Base-by-base conservation (phyloP, 2,113 vertebrate genomes). In the Phodopus roborovskii region DNA sequence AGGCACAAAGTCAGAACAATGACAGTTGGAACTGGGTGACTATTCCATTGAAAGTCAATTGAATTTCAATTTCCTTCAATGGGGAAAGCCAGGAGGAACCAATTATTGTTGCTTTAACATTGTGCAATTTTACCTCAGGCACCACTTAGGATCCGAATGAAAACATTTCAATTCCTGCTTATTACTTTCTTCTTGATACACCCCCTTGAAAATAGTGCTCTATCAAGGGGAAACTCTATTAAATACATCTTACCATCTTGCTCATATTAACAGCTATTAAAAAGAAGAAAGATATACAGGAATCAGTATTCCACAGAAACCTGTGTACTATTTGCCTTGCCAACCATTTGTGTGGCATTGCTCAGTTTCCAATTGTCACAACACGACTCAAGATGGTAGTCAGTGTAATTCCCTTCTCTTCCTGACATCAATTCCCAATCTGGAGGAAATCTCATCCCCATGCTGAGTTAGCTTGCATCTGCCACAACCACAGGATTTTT, bases 41-140 rank as follows among this genome's bases (percentile, higher is more conserved):
- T 98, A 97, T 96, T 98, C 95, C 95, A 96, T 30, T 96, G 96
- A 96, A 98, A 98, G 95, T 96, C 98, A 97, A 98, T 97, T 97
- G 98, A 98, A 98, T 98, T 98, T 98, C 97, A 98, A 98, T 98
- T 98, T 97, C 85, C 97, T 98, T 97, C 96, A 96, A 39, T 91
- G 84, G 85, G 5, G 53, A 98, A 98, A 98, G 97, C 94, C 98
- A 98, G 96, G 94, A 98, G 97, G 97, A 98, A 97, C 95, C 97
- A 98, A 98, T 99, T 98, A 98, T 94, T 62, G 5, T 92, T 95
- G 90, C 92, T 98, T 98, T 97, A 98, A 96, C 95, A 90, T 95
- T 95, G 94, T 97, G 88, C 88, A 96, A 96, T 97, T 98, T 98
- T 98, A 98, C 98, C 97, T 98, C 70, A 30, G 97, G 97, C 94